Conservation (phyloP, 2,888 invertebrate genomes). For the Coleophora flavipennella region DNA sequence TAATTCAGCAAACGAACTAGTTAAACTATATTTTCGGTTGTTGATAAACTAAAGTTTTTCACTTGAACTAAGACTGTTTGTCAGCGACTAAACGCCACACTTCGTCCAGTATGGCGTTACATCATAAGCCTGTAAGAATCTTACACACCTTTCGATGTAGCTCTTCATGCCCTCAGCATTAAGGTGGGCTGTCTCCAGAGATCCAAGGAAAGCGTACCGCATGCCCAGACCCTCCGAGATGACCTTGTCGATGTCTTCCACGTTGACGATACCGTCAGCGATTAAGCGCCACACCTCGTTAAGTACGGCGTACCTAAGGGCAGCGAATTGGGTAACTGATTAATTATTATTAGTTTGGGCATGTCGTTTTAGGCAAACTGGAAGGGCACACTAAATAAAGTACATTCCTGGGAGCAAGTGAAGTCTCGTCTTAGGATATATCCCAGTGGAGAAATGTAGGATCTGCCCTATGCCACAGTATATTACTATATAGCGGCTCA, state of each 20-base stretch:
- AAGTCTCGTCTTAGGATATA: too few relatives aligned
- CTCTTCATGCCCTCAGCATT: slow-evolving; percentile 89
- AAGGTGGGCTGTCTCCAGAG: slow-evolving; percentile 93
- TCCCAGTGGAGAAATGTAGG: too few relatives aligned
- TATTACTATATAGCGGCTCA: too few relatives aligned
- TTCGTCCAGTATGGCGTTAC: slow-evolving; percentile 94
- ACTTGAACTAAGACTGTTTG: too few relatives aligned
- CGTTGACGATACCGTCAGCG: slow-evolving; percentile 85
- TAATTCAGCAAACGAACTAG: too few relatives aligned
- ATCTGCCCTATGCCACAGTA: too few relatives aligned
- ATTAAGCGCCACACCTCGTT: slow-evolving; percentile 94
- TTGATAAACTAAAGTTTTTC: too few relatives aligned
- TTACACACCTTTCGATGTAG: slow-evolving; percentile 69
- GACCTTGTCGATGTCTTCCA: slow-evolving; percentile 91
- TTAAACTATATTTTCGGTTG: too few relatives aligned
- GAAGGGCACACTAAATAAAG: too few relatives aligned
- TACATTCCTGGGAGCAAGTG: too few relatives aligned
- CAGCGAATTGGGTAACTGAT: background rate
- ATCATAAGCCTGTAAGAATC: slow-evolving; percentile 2
- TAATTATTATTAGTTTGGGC: too few relatives aligned
- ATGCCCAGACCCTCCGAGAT: slow-evolving; percentile 96
- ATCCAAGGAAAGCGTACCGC: slow-evolving; percentile 96
- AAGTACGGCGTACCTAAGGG: slow-evolving; percentile 87
- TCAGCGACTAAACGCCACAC: slow-evolving; percentile 90
- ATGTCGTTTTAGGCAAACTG: too few relatives aligned